Conservation (phyloP, 2,113 vertebrate species). For the Uropsilus gracilis region DNA sequence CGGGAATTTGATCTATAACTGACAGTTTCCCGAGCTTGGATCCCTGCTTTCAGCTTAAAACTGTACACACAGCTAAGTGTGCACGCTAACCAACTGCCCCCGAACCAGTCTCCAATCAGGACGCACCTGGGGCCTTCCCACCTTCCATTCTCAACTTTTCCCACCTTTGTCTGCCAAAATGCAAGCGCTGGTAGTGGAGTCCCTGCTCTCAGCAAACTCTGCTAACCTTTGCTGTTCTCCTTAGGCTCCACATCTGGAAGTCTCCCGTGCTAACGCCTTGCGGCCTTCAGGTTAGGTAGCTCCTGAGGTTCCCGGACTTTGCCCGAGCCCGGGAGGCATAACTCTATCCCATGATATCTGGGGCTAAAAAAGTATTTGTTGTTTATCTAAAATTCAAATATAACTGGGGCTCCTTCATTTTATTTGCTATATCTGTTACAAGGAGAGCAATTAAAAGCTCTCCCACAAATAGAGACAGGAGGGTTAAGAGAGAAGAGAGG, state of each 20-base stretch:
- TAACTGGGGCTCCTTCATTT: background rate
- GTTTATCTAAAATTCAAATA: background rate
- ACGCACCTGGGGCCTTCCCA: background rate
- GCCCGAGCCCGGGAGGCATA: background rate
- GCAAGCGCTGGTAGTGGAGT: too few relatives aligned
- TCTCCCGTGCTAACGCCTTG: background rate
- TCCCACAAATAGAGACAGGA: background rate
- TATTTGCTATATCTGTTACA: background rate
- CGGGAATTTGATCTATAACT: background rate
- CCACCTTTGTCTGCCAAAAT: background rate
- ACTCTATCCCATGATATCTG: background rate
- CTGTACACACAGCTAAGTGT: background rate
- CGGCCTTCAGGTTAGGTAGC: background rate
- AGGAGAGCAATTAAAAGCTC: background rate
- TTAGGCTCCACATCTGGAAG: background rate
- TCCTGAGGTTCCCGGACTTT: background rate
- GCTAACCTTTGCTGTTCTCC: background rate
- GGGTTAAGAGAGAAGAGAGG: background rate
- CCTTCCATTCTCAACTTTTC: background rate
- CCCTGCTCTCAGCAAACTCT: background rate
- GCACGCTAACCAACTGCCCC: too few relatives aligned
- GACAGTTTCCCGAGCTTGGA: background rate
- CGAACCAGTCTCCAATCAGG: background rate
- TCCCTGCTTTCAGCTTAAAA: background rate
- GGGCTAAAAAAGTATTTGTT: background rate